A percentile compares a stretch with the other conserved stretches of the same genome.
These are phyloP conservation scores for Gerris lacustris DNA, from an alignment of 2,888 invertebrate species.

Conservation along the genomic window DNA sequence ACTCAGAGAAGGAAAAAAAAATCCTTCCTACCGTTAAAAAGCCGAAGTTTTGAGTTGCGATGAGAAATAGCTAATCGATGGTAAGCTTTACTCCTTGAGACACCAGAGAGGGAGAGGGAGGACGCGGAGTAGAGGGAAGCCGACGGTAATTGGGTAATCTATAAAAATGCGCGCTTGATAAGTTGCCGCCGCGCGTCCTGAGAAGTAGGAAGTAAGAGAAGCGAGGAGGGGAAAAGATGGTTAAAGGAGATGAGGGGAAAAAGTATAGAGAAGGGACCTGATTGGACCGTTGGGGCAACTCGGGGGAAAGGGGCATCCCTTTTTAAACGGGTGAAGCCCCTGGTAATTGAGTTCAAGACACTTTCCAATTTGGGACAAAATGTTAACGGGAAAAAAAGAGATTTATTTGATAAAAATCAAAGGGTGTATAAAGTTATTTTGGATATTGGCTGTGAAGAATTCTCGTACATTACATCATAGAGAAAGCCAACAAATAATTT, in stretches of 20 bases:
- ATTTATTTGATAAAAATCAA: neutral
- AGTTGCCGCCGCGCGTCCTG: neutral
- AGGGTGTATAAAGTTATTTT: too few species aligned
- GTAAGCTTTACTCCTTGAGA: neutral
- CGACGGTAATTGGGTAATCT: constrained; percentile 5
- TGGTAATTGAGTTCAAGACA: constrained; percentile 5
- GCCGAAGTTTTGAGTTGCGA: neutral
- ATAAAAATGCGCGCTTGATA: constrained; percentile 2
- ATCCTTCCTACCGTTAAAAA: neutral
- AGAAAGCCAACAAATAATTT: too few species aligned
- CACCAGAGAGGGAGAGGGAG: neutral
- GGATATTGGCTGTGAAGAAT: too few species aligned
- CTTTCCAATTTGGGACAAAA: neutral
- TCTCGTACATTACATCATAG: too few species aligned
- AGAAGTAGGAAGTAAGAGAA: too few species aligned
- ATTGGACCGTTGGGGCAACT: neutral
- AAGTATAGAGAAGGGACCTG: neutral
- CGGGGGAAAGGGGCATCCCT: neutral
- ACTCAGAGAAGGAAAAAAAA: too few species aligned
- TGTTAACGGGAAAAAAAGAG: neutral
- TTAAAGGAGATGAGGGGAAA: too few species aligned
- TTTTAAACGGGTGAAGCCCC: constrained; percentile 1
- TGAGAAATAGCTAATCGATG: constrained; percentile 5
- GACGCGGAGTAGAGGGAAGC: neutral
- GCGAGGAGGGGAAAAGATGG: too few species aligned